A percentile compares a stretch with the other conserved stretches of the same genome.
These are phyloP conservation scores for Bettongia penicillata DNA, from an alignment of 2,113 vertebrate genomes.

Conservation along the genomic window DNA sequence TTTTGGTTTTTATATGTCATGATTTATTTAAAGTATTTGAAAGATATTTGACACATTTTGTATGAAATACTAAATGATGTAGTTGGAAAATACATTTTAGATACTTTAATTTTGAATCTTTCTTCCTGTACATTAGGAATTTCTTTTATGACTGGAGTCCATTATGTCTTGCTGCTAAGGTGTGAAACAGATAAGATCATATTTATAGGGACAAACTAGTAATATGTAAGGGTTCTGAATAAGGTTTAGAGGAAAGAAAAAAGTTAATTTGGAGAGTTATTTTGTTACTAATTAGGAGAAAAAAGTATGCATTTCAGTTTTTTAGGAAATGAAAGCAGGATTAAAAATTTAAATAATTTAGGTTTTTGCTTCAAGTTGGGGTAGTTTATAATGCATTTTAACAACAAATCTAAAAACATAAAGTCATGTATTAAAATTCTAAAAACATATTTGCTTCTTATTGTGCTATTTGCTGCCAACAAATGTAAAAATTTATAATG, in stretches of 20 bases:
- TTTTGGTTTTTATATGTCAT: conserved; percentile 19
- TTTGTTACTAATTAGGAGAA: conserved; percentile 26
- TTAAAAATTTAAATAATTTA: conserved; percentile 23
- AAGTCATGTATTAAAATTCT: conserved; percentile 50
- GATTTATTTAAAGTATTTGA: conserved; percentile 48
- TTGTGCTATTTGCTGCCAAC: background rate
- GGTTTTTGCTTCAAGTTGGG: conserved; percentile 3
- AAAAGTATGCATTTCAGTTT: background rate
- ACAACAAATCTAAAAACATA: conserved; percentile 16
- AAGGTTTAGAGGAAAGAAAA: conserved; percentile 10
- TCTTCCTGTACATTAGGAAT: conserved; percentile 37
- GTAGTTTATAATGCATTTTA: conserved; percentile 37
- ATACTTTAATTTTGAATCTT: conserved; percentile 17
- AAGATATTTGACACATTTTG: conserved; percentile 33
- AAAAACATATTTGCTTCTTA: background rate
- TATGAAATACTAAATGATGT: conserved; percentile 38
- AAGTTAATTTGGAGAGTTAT: background rate
- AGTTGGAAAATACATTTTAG: conserved; percentile 6
- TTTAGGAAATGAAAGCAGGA: background rate
- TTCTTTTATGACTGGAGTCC: background rate
- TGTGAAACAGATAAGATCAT: background rate
- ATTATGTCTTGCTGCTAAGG: background rate
- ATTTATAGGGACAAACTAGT: background rate
- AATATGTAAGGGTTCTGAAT: conserved; percentile 19
- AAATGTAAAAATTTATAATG: background rate